Percentiles rank a stretch among this genome's conserved stretches.
phyloP scores from a whole-genome alignment of 2,888 invertebrate species.

The Agrypnus murinus region DNA sequence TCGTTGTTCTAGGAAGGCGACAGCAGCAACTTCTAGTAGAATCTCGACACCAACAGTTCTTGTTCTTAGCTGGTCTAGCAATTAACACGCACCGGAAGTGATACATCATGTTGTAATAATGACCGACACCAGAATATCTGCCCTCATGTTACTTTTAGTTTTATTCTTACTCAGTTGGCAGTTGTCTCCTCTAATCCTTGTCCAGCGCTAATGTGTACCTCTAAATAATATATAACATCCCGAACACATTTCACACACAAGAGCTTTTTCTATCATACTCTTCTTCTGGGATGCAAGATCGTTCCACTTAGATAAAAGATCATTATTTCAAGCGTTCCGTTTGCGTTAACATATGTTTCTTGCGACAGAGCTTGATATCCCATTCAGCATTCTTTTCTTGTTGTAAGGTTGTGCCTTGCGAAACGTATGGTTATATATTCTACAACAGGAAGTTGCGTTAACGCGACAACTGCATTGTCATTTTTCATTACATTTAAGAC shows the following conservation, averaged over 20 bases:
- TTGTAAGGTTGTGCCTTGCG: conserved; percentile 38
- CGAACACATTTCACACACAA: conserved; percentile 50
- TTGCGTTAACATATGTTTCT: conserved; percentile 48
- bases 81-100: conserved; percentile 71
- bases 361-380: conserved; percentile 48
- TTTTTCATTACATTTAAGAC: conserved; percentile 21
- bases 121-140: conserved; percentile 69
- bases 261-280: conserved; percentile 54
- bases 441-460: conserved; percentile 42
- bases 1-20: conserved; percentile 35
- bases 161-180: conserved; percentile 60
- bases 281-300: conserved; percentile 34
- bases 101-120: conserved; percentile 71
- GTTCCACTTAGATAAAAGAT: conserved; percentile 45
- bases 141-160: conserved; percentile 58
- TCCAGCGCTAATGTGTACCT: conserved; percentile 58
- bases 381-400: conserved; percentile 47
- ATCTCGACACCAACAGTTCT: conserved; percentile 58
- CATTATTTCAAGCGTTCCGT: conserved; percentile 46
- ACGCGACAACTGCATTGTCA: conserved; percentile 37
- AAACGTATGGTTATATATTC: conserved; percentile 33
- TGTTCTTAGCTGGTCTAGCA: conserved; percentile 67
- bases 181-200: conserved; percentile 61
- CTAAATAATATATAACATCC: conserved; percentile 57
- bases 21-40: conserved; percentile 40